Evolutionary conservation across 2,113 vertebrate species (phyloP).

Genomic region (Marcusenius ussheri): DNA sequence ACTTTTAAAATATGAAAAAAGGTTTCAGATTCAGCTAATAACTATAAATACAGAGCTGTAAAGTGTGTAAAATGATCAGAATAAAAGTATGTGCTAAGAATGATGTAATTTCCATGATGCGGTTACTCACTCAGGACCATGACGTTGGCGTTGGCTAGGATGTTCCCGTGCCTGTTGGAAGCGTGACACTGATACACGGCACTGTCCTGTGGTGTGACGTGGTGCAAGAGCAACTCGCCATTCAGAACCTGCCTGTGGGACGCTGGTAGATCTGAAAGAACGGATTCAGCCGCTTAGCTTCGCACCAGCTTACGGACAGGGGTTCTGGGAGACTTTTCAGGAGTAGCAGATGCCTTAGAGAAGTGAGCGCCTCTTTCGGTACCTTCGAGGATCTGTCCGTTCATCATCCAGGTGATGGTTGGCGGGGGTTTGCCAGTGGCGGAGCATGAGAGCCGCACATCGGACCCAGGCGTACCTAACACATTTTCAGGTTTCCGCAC

Average conservation of each 20-base stretch:
- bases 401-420: slow-evolving; percentile 72
- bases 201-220: slow-evolving; percentile 71
- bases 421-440: slow-evolving; percentile 74
- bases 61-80: background rate
- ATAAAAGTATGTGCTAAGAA: background rate
- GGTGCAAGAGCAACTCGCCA: slow-evolving; percentile 67
- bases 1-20: background rate
- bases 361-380: slow-evolving; percentile 24
- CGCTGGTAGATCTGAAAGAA: slow-evolving; percentile 45
- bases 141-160: slow-evolving; percentile 80
- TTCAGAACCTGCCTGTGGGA: slow-evolving; percentile 48
- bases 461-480: slow-evolving; percentile 68
- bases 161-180: slow-evolving; percentile 75
- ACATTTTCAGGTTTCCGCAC: slow-evolving; percentile 67
- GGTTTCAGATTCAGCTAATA: background rate
- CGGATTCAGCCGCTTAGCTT: background rate
- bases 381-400: slow-evolving; percentile 70
- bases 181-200: slow-evolving; percentile 89
- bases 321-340: background rate
- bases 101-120: background rate
- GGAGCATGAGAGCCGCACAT: slow-evolving; percentile 69
- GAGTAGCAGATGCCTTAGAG: background rate
- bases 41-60: background rate
- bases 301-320: background rate
- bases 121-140: slow-evolving; percentile 79